phyloP scores from a whole-genome alignment of 2,113 vertebrate genomes.

The Hippocampus abdominalis region DNA sequence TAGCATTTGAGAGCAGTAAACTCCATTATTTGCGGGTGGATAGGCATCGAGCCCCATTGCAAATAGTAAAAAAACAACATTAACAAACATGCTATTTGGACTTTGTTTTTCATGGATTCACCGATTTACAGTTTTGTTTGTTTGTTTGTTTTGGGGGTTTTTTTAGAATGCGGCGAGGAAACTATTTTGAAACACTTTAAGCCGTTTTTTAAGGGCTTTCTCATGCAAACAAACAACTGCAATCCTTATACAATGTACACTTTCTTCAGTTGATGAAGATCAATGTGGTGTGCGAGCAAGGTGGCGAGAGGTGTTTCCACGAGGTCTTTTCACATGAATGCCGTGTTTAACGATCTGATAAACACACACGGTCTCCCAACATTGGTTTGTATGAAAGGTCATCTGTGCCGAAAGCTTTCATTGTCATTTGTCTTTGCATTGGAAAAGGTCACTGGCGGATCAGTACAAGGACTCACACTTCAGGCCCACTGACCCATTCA shows the following conservation, averaged over 20 bases:
- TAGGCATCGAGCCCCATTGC: too few relatives aligned
- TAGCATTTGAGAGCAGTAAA: background rate
- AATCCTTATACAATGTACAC: background rate
- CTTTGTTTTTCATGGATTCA: too few relatives aligned
- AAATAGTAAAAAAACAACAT: too few relatives aligned
- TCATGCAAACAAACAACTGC: too few relatives aligned
- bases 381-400: constrained; percentile 13
- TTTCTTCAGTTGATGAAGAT: background rate
- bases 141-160: too few relatives aligned
- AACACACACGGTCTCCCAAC: background rate
- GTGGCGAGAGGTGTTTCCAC: background rate
- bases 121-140: too few relatives aligned
- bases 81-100: too few relatives aligned
- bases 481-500: constrained; percentile 3
- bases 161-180: too few relatives aligned
- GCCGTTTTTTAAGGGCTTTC: too few relatives aligned
- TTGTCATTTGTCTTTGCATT: constrained; percentile 14
- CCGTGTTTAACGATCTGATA: constrained; percentile 3
- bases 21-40: too few relatives aligned
- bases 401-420: constrained; percentile 14
- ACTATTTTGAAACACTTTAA: background rate
- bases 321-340: background rate
- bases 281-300: background rate
- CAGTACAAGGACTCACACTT: constrained; percentile 30
- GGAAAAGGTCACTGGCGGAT: constrained; percentile 34